These are phyloP conservation scores for Muschampia plurimacula DNA, from an alignment of 2,888 invertebrate genomes.

Conservation along the genomic window DNA sequence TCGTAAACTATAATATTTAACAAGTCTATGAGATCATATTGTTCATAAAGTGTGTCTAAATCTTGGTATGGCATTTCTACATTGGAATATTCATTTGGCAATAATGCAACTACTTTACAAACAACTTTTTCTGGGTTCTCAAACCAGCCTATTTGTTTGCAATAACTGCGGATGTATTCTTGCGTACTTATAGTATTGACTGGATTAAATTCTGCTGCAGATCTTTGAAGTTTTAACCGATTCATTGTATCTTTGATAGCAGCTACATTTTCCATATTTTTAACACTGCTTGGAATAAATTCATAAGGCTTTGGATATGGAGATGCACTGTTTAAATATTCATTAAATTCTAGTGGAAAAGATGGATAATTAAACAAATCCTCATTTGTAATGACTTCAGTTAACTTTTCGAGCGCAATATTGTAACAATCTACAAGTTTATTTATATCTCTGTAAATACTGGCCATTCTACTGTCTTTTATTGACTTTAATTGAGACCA, in stretches of 20 bases:
- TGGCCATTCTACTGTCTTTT: conserved; percentile 66
- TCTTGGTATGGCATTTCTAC: conserved; percentile 65
- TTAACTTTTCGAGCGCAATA: conserved; percentile 87
- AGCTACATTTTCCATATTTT: conserved; percentile 75
- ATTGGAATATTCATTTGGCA: conserved; percentile 71
- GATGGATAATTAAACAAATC: conserved; percentile 85
- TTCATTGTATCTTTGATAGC: conserved; percentile 82
- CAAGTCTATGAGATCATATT: conserved; percentile 82
- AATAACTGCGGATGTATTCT: conserved; percentile 77
- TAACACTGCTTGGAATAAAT: conserved; percentile 88
- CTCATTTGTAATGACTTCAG: conserved; percentile 85
- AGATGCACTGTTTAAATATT: conserved; percentile 76
- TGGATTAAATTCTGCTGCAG: conserved; percentile 74
- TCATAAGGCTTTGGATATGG: conserved; percentile 88
- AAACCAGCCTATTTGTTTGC: conserved; percentile 79
- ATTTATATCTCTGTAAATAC: conserved; percentile 82
- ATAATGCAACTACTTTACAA: conserved; percentile 77
- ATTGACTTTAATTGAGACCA: conserved; percentile 84
- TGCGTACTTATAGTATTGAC: conserved; percentile 71
- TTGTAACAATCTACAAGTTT: conserved; percentile 88
- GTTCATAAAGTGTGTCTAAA: conserved; percentile 68
- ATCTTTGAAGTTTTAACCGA: conserved; percentile 83
- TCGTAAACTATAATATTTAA: conserved; percentile 84
- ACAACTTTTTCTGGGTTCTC: conserved; percentile 76
- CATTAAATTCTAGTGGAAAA: conserved; percentile 88